These are phyloP conservation scores for Gambusia yucatana DNA, from an alignment of 2,797 vertebrate species.

Conservation along the genomic window DNA sequence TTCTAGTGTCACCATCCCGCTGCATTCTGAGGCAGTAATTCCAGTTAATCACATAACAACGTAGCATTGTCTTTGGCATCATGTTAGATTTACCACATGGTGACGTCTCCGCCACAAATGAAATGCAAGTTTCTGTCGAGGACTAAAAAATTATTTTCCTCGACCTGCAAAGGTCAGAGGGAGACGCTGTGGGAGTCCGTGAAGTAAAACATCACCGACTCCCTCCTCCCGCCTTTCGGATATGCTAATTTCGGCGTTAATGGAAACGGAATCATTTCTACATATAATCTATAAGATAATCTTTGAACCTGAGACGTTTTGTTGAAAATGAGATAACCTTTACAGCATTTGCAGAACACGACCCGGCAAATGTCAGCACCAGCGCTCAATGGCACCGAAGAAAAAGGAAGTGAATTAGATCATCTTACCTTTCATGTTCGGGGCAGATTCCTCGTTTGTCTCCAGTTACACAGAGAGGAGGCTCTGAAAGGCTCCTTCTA, in stretches of 20 bases:
- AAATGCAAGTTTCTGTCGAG: background rate
- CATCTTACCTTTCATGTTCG: background rate
- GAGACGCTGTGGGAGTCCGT: too few species aligned
- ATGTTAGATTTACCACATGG: background rate
- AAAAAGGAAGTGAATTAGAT: background rate
- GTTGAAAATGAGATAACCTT: background rate
- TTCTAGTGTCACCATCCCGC: conserved; percentile 47
- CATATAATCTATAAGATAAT: background rate
- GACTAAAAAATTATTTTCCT: background rate
- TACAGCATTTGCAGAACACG: background rate
- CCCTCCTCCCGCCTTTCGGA: background rate
- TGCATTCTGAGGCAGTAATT: conserved; percentile 50
- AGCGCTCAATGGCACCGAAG: background rate
- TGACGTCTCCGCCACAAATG: background rate
- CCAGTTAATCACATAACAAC: conserved; percentile 53
- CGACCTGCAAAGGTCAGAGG: background rate
- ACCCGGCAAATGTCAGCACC: background rate
- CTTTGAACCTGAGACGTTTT: background rate
- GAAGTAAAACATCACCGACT: background rate
- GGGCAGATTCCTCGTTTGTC: background rate
- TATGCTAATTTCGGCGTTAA: background rate
- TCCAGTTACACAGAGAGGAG: background rate
- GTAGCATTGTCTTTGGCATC: background rate
- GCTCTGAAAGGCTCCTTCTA: background rate
- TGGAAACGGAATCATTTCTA: background rate